A percentile compares a stretch with the other conserved stretches of the same genome.
Conservation (phyloP, 2,113 vertebrate genomes). For the Eonycteris spelaea region DNA sequence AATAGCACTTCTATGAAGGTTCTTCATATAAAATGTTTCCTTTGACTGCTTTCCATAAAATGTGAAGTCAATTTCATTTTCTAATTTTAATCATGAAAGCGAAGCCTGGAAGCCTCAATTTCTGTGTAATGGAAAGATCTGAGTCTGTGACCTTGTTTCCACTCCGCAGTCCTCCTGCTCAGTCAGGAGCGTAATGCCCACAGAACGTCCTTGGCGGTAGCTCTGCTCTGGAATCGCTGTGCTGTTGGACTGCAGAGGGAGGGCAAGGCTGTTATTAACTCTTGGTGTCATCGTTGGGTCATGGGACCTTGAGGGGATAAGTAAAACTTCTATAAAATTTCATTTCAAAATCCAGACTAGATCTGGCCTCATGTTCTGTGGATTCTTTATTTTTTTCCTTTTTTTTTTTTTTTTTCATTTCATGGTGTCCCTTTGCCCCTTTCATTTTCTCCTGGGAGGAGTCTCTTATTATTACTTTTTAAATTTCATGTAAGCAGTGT, state of each 20-base stretch:
- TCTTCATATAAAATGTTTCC: slow-evolving; percentile 23
- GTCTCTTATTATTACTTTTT: slow-evolving; percentile 8
- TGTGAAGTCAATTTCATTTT: slow-evolving; percentile 52
- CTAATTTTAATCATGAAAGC: slow-evolving; percentile 61
- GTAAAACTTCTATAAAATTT: neutral
- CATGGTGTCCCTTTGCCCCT: neutral
- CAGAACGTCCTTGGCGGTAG: neutral
- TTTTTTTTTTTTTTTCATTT: neutral
- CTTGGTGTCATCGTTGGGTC: neutral
- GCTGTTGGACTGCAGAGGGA: neutral
- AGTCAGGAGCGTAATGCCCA: neutral
- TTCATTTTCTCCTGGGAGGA: slow-evolving; percentile 44
- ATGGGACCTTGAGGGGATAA: neutral
- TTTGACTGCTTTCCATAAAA: slow-evolving; percentile 55
- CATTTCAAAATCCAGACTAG: neutral
- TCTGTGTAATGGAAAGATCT: slow-evolving; percentile 27
- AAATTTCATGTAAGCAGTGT: slow-evolving; percentile 9
- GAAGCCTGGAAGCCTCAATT: slow-evolving; percentile 1
- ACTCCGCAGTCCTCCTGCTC: neutral
- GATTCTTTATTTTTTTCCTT: neutral
- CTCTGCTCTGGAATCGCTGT: neutral
- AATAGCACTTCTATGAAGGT: slow-evolving; percentile 3
- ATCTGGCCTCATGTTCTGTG: neutral
- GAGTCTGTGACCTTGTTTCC: slow-evolving; percentile 23
- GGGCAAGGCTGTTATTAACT: neutral